Evolutionary conservation across 1,140 invertebrate genomes (phyloP).

Genomic region (Pygmarrhopalites habei): DNA sequence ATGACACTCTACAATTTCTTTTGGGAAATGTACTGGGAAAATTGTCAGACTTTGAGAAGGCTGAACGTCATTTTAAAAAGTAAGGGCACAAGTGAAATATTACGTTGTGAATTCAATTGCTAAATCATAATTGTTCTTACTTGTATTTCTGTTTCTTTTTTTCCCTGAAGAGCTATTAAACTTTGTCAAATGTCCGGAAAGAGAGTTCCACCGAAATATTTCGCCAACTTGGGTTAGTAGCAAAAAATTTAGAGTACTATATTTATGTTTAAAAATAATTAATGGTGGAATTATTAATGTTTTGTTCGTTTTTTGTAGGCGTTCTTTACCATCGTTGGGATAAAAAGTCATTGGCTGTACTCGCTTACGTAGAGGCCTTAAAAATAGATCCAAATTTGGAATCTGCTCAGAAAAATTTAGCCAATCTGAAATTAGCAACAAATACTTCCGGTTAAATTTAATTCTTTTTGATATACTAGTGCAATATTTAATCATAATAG

Average conservation of each 20-base stretch:
- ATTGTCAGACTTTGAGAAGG: slow-evolving; percentile 61
- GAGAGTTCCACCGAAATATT: slow-evolving; percentile 54
- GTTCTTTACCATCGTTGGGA: slow-evolving; percentile 91
- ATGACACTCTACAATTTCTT: slow-evolving; percentile 72
- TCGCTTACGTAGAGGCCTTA: slow-evolving; percentile 67
- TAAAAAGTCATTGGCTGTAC: slow-evolving; percentile 62
- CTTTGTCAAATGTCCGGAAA: slow-evolving; percentile 53
- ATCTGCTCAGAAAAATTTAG: slow-evolving; percentile 60
- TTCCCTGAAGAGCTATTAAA: neutral
- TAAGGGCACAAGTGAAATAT: too few relatives aligned
- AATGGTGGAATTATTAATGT: neutral
- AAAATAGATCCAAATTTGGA: slow-evolving; percentile 59
- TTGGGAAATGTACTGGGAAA: slow-evolving; percentile 84
- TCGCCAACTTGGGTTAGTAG: slow-evolving; percentile 73
- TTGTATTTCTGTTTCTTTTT: too few relatives aligned
- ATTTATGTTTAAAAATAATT: neutral
- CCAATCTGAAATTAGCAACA: slow-evolving; percentile 44
- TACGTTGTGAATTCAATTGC: too few relatives aligned
- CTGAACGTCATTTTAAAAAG: slow-evolving; percentile 72
- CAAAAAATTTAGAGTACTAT: neutral
- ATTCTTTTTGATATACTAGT: too few relatives aligned
- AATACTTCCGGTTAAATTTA: too few relatives aligned
- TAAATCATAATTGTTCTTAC: too few relatives aligned
- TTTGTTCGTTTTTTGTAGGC: slow-evolving; percentile 52
- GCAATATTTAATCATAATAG: too few relatives aligned